A percentile compares a stretch with the other conserved stretches of the same genome.
Conservation (phyloP, 1,140 invertebrate genomes). For the Daktulosphaira vitifoliae region DNA sequence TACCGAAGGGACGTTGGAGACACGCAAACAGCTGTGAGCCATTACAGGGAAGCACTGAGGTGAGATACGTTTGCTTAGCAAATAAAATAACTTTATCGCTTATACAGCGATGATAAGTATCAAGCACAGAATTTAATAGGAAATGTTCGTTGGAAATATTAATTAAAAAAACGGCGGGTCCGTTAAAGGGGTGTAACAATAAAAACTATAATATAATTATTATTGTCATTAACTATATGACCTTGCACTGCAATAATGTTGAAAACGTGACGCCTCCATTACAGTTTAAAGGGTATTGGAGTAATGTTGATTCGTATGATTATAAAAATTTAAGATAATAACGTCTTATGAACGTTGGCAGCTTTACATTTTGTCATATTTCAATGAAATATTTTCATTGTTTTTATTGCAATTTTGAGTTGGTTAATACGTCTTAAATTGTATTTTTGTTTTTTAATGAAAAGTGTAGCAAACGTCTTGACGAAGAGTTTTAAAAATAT, state of each 20-base stretch:
- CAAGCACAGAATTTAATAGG: no score
- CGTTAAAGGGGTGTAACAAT: neutral
- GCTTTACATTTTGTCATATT: no score
- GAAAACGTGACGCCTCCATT: no score
- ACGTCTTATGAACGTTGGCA: neutral
- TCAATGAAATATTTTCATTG: no score
- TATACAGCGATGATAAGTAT: neutral
- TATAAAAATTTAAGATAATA: neutral
- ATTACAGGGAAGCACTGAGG: slow-evolving; percentile 74
- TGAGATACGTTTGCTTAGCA: slow-evolving; percentile 45
- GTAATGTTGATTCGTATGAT: neutral
- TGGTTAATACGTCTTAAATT: no score
- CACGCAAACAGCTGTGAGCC: slow-evolving; percentile 59
- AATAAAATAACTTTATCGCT: neutral
- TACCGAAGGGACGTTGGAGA: slow-evolving; percentile 64
- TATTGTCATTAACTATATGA: neutral
- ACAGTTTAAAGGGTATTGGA: no score
- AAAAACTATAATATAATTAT: neutral
- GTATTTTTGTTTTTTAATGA: no score
- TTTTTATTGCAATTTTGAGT: no score
- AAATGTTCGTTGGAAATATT: neutral
- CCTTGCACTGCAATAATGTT: no score
- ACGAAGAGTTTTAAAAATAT: no score
- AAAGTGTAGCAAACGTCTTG: no score
- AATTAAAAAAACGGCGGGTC: neutral